These are phyloP conservation scores for Trichonephila inaurata DNA, from an alignment of 1,140 invertebrate genomes.

Conservation along the genomic window DNA sequence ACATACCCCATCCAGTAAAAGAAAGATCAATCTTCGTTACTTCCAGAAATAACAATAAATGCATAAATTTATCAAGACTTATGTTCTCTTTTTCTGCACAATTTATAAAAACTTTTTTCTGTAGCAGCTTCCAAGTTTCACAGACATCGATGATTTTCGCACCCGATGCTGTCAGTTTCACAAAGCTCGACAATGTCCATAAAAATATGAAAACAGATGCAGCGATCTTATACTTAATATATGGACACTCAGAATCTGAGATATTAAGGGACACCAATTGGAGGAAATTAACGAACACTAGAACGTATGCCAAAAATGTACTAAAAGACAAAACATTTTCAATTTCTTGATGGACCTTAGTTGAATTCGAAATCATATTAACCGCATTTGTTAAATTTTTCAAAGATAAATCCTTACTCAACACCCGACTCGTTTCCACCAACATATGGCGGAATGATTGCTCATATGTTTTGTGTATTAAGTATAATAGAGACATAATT, in stretches of 20 bases:
- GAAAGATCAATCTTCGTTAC: neutral
- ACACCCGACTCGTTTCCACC: neutral
- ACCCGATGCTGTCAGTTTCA: neutral
- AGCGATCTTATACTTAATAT: neutral
- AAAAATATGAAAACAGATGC: neutral
- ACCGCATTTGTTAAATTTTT: neutral
- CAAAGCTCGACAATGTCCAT: neutral
- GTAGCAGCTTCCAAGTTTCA: neutral
- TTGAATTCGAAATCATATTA: neutral
- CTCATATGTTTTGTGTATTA: neutral
- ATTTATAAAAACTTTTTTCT: neutral
- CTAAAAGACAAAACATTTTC: slow-evolving; percentile 25
- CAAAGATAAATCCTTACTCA: neutral
- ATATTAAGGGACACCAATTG: neutral
- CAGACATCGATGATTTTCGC: neutral
- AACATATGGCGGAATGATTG: neutral
- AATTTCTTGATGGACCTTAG: neutral
- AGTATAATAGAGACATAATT: slow-evolving; percentile 26
- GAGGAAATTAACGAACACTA: slow-evolving; percentile 42
- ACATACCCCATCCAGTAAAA: slow-evolving; percentile 63
- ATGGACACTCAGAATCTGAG: neutral
- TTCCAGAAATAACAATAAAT: neutral
- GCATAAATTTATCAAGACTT: neutral
- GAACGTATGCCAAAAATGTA: slow-evolving; percentile 21
- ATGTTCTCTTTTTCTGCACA: neutral